Evolutionary conservation across 2,113 vertebrate species (phyloP).

Genomic region (Ceyx margarethae): DNA sequence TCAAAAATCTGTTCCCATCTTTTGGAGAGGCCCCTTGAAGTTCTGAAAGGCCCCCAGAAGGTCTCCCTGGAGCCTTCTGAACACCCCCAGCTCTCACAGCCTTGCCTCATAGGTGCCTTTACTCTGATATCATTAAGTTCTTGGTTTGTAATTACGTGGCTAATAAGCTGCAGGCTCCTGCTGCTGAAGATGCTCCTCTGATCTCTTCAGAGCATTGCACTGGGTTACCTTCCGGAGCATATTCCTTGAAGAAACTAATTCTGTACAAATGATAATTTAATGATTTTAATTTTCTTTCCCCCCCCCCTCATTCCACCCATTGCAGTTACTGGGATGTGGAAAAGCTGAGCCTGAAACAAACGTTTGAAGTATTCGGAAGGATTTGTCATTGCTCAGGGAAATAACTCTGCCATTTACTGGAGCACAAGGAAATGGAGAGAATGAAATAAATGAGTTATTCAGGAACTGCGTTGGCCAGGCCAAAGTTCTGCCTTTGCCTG

Average conservation of each 20-base stretch:
- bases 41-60: neutral
- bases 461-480: neutral
- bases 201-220: neutral
- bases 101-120: neutral
- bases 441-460: neutral
- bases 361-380: neutral
- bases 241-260: neutral
- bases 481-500: neutral
- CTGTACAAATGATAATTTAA: neutral
- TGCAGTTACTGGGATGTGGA: neutral
- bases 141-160: neutral
- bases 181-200: neutral
- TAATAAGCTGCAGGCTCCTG: neutral
- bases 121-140: neutral
- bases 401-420: neutral
- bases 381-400: constrained; percentile 19
- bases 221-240: neutral
- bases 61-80: neutral
- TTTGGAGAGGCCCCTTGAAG: neutral
- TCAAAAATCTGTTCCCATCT: neutral
- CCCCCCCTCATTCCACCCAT: neutral
- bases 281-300: neutral
- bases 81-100: neutral
- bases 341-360: constrained; percentile 25
- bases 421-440: neutral